phyloP scores from a whole-genome alignment of 1,140 invertebrate species.

The Meloidogyne hapla region DNA sequence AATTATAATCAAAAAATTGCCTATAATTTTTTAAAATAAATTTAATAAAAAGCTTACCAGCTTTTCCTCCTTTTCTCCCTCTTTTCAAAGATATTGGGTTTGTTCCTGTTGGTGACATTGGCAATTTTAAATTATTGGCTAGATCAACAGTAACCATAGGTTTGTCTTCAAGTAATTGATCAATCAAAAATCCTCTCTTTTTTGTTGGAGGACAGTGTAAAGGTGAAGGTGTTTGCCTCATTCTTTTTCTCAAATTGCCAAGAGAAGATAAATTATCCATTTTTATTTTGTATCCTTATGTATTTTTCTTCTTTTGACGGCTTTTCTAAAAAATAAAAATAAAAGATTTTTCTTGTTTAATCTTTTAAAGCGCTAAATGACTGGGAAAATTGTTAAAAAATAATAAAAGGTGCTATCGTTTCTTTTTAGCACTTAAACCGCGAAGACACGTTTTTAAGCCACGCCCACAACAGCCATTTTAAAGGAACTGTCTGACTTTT shows the following conservation, averaged over 20 bases:
- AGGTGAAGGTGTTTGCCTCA: background rate
- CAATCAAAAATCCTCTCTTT: background rate
- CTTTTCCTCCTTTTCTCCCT: too few species aligned
- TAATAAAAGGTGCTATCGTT: background rate
- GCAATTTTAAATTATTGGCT: background rate
- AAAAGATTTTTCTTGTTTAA: background rate
- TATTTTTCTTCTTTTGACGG: background rate
- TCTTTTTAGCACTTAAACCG: background rate
- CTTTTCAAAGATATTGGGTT: too few species aligned
- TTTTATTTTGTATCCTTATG: too few species aligned
- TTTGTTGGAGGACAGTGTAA: background rate
- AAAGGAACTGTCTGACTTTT: background rate
- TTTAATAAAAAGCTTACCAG: too few species aligned
- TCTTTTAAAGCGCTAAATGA: background rate
- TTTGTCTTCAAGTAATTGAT: background rate
- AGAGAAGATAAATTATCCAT: background rate
- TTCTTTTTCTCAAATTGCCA: background rate
- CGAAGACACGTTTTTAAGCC: background rate
- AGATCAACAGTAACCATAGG: background rate
- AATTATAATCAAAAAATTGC: background rate
- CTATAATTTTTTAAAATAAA: too few species aligned
- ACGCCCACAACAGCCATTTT: background rate
- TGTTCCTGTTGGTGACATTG: too few species aligned
- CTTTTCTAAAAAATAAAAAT: background rate
- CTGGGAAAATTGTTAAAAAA: background rate